phyloP scores from a whole-genome alignment of 1,140 invertebrate genomes.

The Zaprionus vittiger region DNA sequence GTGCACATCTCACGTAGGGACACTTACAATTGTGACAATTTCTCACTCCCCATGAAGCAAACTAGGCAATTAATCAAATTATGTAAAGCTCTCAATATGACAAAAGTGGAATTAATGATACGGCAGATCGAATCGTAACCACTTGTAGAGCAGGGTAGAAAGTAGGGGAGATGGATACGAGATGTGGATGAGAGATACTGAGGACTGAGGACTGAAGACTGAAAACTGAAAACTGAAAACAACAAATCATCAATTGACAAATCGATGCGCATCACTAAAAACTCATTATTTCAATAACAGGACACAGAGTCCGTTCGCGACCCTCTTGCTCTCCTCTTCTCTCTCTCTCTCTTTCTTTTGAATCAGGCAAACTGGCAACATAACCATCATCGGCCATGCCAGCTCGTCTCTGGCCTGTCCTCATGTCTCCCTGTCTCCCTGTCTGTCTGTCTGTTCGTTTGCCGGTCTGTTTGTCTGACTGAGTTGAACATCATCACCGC shows the following conservation, averaged over 20 bases:
- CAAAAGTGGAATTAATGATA: constrained; percentile 73
- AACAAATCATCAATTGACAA: constrained; percentile 78
- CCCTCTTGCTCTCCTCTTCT: neutral
- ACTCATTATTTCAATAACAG: constrained; percentile 76
- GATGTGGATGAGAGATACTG: constrained; percentile 21
- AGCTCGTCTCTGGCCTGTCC: neutral
- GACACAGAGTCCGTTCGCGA: constrained; percentile 41
- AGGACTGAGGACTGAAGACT: constrained; percentile 52
- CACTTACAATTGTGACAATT: constrained; percentile 67
- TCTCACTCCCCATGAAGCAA: constrained; percentile 60
- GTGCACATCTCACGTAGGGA: constrained; percentile 8
- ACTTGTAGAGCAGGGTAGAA: constrained; percentile 12
- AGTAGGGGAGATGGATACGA: neutral
- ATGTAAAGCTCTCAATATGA: constrained; percentile 63
- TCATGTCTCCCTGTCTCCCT: neutral
- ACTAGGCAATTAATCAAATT: constrained; percentile 57
- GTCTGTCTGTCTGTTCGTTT: constrained; percentile 12
- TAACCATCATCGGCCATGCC: constrained; percentile 54
- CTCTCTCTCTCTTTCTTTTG: too few species aligned
- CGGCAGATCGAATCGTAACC: constrained; percentile 9
- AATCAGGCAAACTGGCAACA: constrained; percentile 41
- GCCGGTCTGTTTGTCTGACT: constrained; percentile 29
- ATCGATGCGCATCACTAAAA: constrained; percentile 76
- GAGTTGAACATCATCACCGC: constrained; percentile 42
- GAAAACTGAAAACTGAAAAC: constrained; percentile 64